phyloP scores from a whole-genome alignment of 2,797 vertebrate genomes.

The Xenops minutus region DNA sequence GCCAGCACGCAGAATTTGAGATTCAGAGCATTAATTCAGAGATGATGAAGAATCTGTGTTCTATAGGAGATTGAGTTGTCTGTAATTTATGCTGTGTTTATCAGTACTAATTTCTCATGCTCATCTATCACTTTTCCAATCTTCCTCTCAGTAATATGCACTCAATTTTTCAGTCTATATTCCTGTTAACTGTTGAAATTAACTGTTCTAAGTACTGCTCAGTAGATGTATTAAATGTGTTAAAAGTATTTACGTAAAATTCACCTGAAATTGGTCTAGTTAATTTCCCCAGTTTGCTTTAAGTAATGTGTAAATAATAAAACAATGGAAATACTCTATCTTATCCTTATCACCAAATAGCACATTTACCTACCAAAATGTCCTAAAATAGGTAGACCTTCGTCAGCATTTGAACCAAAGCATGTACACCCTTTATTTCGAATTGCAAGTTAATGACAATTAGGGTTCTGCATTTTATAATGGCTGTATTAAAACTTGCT shows the following conservation, averaged over 20 bases:
- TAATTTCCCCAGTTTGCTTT: neutral
- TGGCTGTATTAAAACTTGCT: neutral
- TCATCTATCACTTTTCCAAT: neutral
- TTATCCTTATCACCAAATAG: neutral
- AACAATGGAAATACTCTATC: neutral
- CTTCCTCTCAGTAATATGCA: neutral
- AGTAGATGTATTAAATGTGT: neutral
- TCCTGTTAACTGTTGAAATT: slow-evolving; percentile 7
- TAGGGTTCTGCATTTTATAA: neutral
- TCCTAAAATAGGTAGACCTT: neutral
- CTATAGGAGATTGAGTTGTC: neutral
- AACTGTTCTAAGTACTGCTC: neutral
- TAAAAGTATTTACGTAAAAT: neutral
- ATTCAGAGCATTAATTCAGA: neutral
- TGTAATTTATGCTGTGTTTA: neutral
- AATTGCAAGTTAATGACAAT: neutral
- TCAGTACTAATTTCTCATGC: neutral
- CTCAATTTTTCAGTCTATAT: slow-evolving; percentile 1
- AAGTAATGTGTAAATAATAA: neutral
- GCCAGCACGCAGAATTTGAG: neutral
- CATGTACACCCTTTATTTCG: neutral
- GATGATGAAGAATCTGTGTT: neutral
- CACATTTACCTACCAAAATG: neutral
- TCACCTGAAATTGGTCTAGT: neutral
- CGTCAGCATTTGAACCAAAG: neutral